Conservation (phyloP, 1,140 invertebrate species). For the Temnothorax longispinosus region DNA sequence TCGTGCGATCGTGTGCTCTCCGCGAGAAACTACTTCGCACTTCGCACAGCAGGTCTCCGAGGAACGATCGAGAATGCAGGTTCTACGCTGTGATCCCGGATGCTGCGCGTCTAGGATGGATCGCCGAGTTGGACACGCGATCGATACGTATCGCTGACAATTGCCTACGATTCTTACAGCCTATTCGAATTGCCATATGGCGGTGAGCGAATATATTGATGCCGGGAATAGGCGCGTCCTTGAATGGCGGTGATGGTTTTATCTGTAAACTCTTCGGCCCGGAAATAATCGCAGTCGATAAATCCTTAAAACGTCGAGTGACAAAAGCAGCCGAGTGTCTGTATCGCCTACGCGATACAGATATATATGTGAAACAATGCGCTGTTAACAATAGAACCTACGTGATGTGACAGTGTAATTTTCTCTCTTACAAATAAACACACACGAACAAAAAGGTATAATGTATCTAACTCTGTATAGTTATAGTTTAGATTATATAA, state of each 20-base stretch:
- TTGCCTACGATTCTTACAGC: background rate
- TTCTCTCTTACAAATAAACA: background rate
- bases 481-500: background rate
- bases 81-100: background rate
- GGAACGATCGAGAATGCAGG: background rate
- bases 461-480: conserved; percentile 3
- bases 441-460: background rate
- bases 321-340: background rate
- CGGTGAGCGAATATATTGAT: conserved; percentile 5
- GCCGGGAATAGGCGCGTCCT: conserved; percentile 35
- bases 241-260: conserved; percentile 31
- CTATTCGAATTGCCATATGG: conserved; percentile 11
- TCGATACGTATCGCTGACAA: background rate
- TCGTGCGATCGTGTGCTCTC: background rate
- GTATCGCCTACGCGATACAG: too few relatives aligned
- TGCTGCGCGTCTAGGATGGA: background rate
- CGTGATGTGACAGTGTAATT: background rate
- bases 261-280: conserved; percentile 26
- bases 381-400: background rate
- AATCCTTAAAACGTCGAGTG: conserved; percentile 11
- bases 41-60: background rate
- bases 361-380: background rate
- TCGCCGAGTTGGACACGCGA: background rate
- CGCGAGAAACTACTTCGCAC: conserved; percentile 1
- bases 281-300: conserved; percentile 32